Percentiles rank a stretch among this genome's conserved stretches.
Conservation (phyloP, 2,797 vertebrate species). For the Catostomus latipinnis region DNA sequence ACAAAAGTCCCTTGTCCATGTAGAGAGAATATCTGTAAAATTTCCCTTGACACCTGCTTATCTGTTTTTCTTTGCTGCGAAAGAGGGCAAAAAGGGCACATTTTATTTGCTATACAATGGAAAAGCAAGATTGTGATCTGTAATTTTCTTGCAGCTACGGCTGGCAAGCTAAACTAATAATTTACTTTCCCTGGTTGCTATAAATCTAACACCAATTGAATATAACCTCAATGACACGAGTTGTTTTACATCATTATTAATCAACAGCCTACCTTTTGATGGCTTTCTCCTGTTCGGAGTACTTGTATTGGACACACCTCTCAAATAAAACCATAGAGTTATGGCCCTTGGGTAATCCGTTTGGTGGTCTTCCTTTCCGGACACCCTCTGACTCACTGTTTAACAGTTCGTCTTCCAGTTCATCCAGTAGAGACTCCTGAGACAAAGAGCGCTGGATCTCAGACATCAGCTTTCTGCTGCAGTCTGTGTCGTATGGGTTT, state of each 20-base stretch:
- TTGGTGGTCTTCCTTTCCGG: conserved; percentile 70
- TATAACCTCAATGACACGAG: conserved; percentile 5
- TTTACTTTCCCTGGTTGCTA: conserved; percentile 1
- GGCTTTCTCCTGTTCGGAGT: conserved; percentile 89
- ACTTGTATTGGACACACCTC: conserved; percentile 92
- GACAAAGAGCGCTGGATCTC: conserved; percentile 87
- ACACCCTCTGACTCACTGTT: conserved; percentile 74
- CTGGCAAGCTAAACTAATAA: not conserved
- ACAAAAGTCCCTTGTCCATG: too few relatives aligned
- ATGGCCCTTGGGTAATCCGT: conserved; percentile 85
- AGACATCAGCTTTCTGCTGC: conserved; percentile 91
- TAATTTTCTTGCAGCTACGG: not conserved
- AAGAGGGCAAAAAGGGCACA: not conserved
- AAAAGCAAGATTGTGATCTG: not conserved
- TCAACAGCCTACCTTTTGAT: conserved; percentile 84
- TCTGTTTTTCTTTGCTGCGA: not conserved
- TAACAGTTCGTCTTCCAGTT: conserved; percentile 91
- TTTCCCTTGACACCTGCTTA: not conserved
- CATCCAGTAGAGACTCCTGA: conserved; percentile 91
- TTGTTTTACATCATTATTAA: conserved; percentile 15
- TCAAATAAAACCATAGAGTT: conserved; percentile 84
- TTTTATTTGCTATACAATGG: not conserved
- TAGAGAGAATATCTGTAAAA: too few relatives aligned
- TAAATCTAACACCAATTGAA: conserved; percentile 12
- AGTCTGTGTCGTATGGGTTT: conserved; percentile 90